A percentile compares a stretch with the other conserved stretches of the same genome.
phyloP scores from a whole-genome alignment of 1,140 invertebrate species.

The Heliconius himera region DNA sequence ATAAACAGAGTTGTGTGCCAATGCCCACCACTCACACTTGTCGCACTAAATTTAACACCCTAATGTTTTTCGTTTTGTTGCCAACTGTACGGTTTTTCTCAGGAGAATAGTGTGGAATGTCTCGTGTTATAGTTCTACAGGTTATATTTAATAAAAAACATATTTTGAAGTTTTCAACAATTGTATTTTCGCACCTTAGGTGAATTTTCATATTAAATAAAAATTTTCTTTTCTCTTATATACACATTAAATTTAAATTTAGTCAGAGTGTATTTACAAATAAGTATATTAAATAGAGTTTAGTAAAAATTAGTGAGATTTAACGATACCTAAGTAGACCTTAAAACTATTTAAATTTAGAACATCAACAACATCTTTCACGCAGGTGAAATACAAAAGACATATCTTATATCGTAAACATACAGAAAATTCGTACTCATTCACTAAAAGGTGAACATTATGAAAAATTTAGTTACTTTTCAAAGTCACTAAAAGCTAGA shows the following conservation, averaged over 20 bases:
- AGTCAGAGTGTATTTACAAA: constrained; percentile 81
- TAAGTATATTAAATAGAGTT: constrained; percentile 82
- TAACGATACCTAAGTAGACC: constrained; percentile 73
- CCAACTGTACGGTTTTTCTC: constrained; percentile 38
- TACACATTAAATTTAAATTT: constrained; percentile 81
- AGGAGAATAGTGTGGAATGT: constrained; percentile 37
- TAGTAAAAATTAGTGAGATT: constrained; percentile 82
- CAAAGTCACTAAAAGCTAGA: constrained; percentile 55
- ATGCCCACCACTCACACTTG: constrained; percentile 29
- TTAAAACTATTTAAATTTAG: constrained; percentile 73
- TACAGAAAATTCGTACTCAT: constrained; percentile 69
- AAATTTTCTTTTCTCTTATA: constrained; percentile 76
- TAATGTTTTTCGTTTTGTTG: constrained; percentile 40
- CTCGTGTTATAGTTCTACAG: constrained; percentile 20
- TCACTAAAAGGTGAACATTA: constrained; percentile 67
- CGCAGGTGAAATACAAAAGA: constrained; percentile 70
- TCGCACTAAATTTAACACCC: constrained; percentile 47
- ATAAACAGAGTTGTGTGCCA: constrained; percentile 40
- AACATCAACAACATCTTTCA: constrained; percentile 80
- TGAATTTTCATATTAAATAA: constrained; percentile 79
- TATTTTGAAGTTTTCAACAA: constrained; percentile 75
- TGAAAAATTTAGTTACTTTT: constrained; percentile 46
- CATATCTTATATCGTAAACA: constrained; percentile 53
- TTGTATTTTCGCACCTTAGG: constrained; percentile 80
- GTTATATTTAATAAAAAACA: constrained; percentile 50